Conservation (phyloP, 2,888 invertebrate species). For the Apamea monoglypha region DNA sequence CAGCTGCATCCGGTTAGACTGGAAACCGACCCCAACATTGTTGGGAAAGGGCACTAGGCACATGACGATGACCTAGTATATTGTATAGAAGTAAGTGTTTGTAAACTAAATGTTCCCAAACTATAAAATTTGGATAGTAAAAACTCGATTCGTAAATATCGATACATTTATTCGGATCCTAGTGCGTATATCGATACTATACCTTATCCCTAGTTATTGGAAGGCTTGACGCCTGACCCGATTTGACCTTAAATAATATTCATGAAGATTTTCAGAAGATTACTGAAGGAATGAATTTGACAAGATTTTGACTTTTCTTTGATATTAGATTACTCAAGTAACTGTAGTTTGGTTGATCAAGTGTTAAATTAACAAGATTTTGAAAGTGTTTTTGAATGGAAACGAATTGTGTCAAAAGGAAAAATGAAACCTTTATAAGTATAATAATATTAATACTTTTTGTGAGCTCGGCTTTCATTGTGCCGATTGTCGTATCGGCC, state of each 20-base stretch:
- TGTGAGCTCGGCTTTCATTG: too few species aligned
- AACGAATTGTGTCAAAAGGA: neutral
- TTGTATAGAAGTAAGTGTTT: too few species aligned
- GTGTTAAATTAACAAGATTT: constrained; percentile 5
- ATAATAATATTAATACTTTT: too few species aligned
- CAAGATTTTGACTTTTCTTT: constrained; percentile 18
- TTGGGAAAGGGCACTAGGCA: too few species aligned
- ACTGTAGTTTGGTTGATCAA: constrained; percentile 2
- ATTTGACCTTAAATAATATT: constrained; percentile 36
- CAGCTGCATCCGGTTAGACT: too few species aligned
- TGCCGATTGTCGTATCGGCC: too few species aligned
- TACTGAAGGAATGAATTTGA: constrained; percentile 2
- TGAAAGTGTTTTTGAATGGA: neutral
- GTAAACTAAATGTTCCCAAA: too few species aligned
- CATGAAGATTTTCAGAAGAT: constrained; percentile 38
- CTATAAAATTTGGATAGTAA: too few species aligned
- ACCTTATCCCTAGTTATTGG: constrained; percentile 14
- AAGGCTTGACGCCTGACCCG: constrained; percentile 22
- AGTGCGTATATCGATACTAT: constrained; percentile 25
- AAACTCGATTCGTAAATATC: too few species aligned
- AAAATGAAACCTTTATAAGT: neutral
- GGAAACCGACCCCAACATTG: too few species aligned
- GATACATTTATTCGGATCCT: too few species aligned
- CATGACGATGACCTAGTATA: too few species aligned
- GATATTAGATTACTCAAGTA: constrained; percentile 2